These are phyloP conservation scores for Epistrophe grossulariae DNA, from an alignment of 2,888 invertebrate species.

Conservation along the genomic window DNA sequence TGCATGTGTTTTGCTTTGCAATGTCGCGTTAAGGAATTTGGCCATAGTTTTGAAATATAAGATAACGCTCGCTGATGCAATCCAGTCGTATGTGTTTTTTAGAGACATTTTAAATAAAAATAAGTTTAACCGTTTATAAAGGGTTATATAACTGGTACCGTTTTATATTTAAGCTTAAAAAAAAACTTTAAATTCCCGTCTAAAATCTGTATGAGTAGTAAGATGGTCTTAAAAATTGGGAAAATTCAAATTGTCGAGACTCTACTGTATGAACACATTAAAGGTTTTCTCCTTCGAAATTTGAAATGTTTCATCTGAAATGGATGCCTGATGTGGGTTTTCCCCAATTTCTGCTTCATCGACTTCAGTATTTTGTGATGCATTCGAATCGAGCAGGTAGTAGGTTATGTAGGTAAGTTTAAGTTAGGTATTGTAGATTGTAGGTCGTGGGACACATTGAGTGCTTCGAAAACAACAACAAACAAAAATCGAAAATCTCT, in stretches of 20 bases:
- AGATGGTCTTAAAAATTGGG: not conserved
- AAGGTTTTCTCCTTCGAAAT: conserved; percentile 20
- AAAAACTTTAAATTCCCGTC: too few species aligned
- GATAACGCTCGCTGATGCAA: too few species aligned
- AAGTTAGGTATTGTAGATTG: conserved; percentile 55
- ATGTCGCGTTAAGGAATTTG: too few species aligned
- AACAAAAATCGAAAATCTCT: conserved; percentile 37
- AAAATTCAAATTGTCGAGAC: not conserved
- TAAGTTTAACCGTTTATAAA: too few species aligned
- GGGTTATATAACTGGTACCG: too few species aligned
- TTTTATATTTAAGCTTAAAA: too few species aligned
- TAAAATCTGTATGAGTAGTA: too few species aligned
- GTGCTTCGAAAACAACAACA: conserved; percentile 11
- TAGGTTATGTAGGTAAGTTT: conserved; percentile 46
- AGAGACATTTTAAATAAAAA: too few species aligned
- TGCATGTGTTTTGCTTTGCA: too few species aligned
- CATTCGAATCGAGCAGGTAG: conserved; percentile 59
- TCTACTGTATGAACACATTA: conserved; percentile 3
- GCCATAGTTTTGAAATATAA: too few species aligned
- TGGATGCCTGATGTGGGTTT: conserved; percentile 50
- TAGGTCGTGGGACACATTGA: conserved; percentile 72
- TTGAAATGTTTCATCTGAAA: conserved; percentile 39
- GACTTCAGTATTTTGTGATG: conserved; percentile 26
- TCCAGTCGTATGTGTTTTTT: too few species aligned
- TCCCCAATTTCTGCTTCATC: conserved; percentile 27